Evolutionary conservation across 2,888 invertebrate genomes (phyloP), one percentile per base, ranked within the genome.

Genomic region (Clepsis dumicolana): DNA sequence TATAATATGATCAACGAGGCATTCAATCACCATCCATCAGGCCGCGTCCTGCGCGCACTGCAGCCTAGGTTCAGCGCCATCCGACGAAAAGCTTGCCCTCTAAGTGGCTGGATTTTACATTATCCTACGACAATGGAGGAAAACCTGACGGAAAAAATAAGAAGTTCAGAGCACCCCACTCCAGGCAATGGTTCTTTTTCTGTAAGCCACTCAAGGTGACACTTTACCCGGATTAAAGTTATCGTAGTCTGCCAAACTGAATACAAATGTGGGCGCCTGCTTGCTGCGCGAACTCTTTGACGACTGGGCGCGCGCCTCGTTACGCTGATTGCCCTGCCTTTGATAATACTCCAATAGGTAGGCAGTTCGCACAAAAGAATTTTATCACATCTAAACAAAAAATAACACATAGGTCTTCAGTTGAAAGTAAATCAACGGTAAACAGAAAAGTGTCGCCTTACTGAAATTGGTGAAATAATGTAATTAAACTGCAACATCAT

Each of bases 191-290:
- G 90, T 87, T 88, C 87, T 87, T 89, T 89, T 87, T 80, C 84
- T 86, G 87, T 89, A 88, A 93, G 89, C 90, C 87, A 90, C 90
- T 92, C 88, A 86, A 91, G 91, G 90, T 93, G 92, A 92, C 92
- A 92, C 90, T 92, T 91, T 90, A 84, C 86, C 87, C 90, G 90
- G 92, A 92, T 91, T 93, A 91, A 92, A 90, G 89, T 92, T 93
- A 93, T 93, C 90, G 90, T 86, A 85, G 88, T 85, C 89, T 85
- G 87, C 89, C 91, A 89, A 90, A 90, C 92, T 89, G 93, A 93
- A 92, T 93, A 91, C 91, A 88, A 91, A 91, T 92, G 89, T 87
- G 86, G 80, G 80, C 77, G 80, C 77, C 72, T 71, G 66, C 67
- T 65, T 35, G 60, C 64, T 65, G 66, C 65, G 71, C 69, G 72